Base-by-base conservation (phyloP, 2,113 vertebrate species). In the Eolophus roseicapilla region DNA sequence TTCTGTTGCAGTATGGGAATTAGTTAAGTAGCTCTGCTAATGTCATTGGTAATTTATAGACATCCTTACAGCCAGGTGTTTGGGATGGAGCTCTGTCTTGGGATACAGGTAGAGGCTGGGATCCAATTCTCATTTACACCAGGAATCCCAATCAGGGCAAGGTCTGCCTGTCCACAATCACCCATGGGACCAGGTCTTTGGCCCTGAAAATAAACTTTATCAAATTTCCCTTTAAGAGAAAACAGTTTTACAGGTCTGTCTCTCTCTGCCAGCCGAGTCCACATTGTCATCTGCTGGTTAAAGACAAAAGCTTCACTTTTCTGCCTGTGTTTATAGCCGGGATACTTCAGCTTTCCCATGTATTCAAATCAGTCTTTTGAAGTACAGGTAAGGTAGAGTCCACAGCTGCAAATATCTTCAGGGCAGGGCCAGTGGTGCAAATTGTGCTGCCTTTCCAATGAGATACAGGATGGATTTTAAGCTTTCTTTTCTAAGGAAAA, bases 111-210 rank as follows among this genome's bases (percentile, higher is more conserved):
- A 49, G 12, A 43, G 19, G 20, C 9, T 63, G 46, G 23, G 25
- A 50, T 62, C n/a, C 47, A 44, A 6, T 37, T 53, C 33, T 46
- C 29, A 17, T 57, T 90, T 59, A 82, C 17, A 52, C 25, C 33
- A 41, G 12, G 7, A 68, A 10, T 31, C 11, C 35, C 15, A 15
- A 23, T 1, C 0, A 0, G 28, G 11, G 24, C 29, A 46, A 71
- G 43, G 33, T 7, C 19, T 47, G 14, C 20, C 28, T 39, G 7
- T 73, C 74, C 31, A n/a, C 24, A 47, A 2, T 13, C 50, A 20
- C 17, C 37, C 16, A 24, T 9, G 15, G 29, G 13, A 59, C 64
- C 47, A 52, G 17, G 13, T 62, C n/a, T 85, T 77, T 49, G 43
- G 17, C 47, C 23, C 47, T 44, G 37, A 59, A 76, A 83, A 87